Evolutionary conservation across 92 coral and sea anemone genomes (phyloP), one percentile per base, ranked within the genome.

Genomic region (Parazoanthus darwini): DNA sequence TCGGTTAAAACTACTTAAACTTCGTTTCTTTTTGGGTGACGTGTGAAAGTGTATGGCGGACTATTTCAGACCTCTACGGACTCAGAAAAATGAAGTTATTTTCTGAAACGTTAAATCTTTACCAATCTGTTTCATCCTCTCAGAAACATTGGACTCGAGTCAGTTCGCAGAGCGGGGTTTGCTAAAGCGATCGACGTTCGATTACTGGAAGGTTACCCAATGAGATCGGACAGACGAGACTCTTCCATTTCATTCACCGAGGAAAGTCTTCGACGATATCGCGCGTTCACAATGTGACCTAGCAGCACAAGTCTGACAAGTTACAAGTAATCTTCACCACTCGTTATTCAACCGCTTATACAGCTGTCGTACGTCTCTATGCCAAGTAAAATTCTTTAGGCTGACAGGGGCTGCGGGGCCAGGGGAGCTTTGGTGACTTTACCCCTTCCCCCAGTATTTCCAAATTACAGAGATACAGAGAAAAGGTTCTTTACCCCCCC

Each of bases 111-210:
- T 42, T 1, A 74, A 76, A 23, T 38, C n/a, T 33, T 36, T 65
- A 8, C 25, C 54, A 78, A 36, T 84, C 37, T 56, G 16, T 3
- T 75, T 80, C 71, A 11, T 82, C 36, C 76, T 80, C 81, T 54
- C 77, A 97, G 99, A 29, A 92, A 97, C 51, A 97, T 97, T 91
- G 99, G 99, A 46, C 93, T 97, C 23, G 94, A 97, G 70, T 91
- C 98, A 6, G 93, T 97, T 82, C 78, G 91, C 85, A 88, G 94
- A 82, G 99, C 99, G 5, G 97, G 97, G 4, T 94, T 90, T 75
- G 89, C 91, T 71, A 85, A 92, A 78, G 92, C 93, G 3, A 93
- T 93, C 51, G 99, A 97, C 74, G 99, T 97, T 14, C 94, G 99
- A 29, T 66, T 90, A 71, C 18, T 97, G 76, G 95, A 91, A 43